These are phyloP conservation scores for Andrena dorsata DNA, from an alignment of 2,888 invertebrate species.

Conservation along the genomic window DNA sequence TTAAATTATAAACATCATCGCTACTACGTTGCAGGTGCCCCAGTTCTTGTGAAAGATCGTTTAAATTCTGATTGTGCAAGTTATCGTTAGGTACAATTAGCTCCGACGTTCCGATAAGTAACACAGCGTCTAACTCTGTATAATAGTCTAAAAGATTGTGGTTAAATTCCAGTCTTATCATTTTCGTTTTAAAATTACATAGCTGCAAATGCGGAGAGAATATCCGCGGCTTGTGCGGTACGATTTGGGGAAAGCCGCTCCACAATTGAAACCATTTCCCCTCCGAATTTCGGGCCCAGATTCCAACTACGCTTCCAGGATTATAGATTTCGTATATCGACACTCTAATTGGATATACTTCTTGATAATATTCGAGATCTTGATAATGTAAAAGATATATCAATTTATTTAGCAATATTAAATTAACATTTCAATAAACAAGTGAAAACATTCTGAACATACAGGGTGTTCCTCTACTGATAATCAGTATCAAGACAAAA, in stretches of 20 bases:
- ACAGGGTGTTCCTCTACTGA: no score
- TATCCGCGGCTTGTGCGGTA: conserved; percentile 88
- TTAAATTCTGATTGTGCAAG: conserved; percentile 77
- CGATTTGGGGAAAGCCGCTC: conserved; percentile 89
- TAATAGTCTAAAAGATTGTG: conserved; percentile 93
- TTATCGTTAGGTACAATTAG: conserved; percentile 77
- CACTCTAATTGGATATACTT: conserved; percentile 90
- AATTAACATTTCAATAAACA: not conserved
- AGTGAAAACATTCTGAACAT: no score
- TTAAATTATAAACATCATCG: conserved; percentile 80
- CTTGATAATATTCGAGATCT: conserved; percentile 89
- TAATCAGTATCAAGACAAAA: no score
- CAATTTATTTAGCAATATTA: not conserved
- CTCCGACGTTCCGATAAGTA: conserved; percentile 90
- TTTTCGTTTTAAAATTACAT: conserved; percentile 83
- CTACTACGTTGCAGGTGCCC: conserved; percentile 69
- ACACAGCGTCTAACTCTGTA: conserved; percentile 94
- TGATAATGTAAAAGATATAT: conserved; percentile 28
- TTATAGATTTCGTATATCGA: conserved; percentile 94
- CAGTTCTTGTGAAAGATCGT: conserved; percentile 77
- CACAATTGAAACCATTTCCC: conserved; percentile 91
- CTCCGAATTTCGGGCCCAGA: conserved; percentile 89
- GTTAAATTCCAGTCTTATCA: conserved; percentile 94
- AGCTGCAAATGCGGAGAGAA: conserved; percentile 89
- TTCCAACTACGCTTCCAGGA: conserved; percentile 93